Evolutionary conservation across 2,113 vertebrate species (phyloP).

Genomic region (Marmota monax): DNA sequence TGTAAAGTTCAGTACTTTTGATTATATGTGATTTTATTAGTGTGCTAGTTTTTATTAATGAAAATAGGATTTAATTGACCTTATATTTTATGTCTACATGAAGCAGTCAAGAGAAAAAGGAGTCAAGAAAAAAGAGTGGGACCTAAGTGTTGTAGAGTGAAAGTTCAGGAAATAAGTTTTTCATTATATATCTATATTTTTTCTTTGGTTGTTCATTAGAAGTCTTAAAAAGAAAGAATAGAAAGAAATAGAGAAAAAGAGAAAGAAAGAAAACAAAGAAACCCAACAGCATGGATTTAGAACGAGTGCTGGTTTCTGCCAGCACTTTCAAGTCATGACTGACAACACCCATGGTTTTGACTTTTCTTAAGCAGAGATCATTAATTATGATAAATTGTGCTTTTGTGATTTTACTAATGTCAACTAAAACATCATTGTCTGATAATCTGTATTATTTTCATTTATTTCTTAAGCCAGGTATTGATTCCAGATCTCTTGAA

Average conservation of each 20-base stretch:
- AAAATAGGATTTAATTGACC: background rate
- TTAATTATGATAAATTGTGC: conserved; percentile 61
- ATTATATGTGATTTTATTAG: background rate
- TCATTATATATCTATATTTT: background rate
- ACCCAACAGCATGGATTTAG: background rate
- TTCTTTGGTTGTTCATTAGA: background rate
- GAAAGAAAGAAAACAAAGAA: background rate
- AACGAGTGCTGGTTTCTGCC: conserved; percentile 18
- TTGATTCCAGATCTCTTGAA: conserved; percentile 31
- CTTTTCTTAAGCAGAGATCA: conserved; percentile 38
- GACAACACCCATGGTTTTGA: background rate
- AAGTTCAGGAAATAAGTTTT: conserved; percentile 25
- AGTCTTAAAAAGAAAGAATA: background rate
- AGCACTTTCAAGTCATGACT: conserved; percentile 53
- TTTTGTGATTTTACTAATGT: conserved; percentile 51
- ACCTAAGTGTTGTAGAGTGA: background rate
- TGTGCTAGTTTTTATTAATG: background rate
- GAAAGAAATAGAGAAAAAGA: too few relatives aligned
- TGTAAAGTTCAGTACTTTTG: background rate
- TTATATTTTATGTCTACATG: conserved; percentile 33
- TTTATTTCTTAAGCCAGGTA: conserved; percentile 45
- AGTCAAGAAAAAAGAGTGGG: too few relatives aligned
- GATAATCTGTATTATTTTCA: conserved; percentile 52
- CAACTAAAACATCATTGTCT: conserved; percentile 8
- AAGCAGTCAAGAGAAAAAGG: background rate